Base-by-base conservation (phyloP, 2,888 invertebrate genomes). In the Rapana venosa region DNA sequence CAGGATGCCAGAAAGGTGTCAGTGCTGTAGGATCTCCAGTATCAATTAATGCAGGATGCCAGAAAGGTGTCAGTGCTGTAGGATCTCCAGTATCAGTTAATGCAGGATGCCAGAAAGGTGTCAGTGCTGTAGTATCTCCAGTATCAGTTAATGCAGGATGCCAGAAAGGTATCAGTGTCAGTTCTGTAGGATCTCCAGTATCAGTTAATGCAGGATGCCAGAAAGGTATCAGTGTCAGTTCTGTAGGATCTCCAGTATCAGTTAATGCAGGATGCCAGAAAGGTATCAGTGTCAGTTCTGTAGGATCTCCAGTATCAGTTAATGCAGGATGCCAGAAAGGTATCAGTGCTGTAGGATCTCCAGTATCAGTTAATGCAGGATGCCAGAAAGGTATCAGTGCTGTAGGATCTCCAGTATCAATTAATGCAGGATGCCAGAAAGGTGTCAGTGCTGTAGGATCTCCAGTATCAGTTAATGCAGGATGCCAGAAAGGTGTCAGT, bases 351-450 rank as follows among this genome's bases (percentile, higher is more conserved):
- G 26, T 66, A 17, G 4, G 1, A 13, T 66, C 6, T n/a, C 5
- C n/a, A 30, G 26, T 26, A 66, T 66, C 1, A 74, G 74, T 74
- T 74, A n/a, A n/a, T 26, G 0, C 74, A n/a, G 74, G 74, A 74
- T 74, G 74, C 30, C 30, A 11, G 74, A 47, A 47, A 47, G 47
- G 47, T 47, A 47, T 47, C 47, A 47, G 47, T 47, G n/a, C n/a
- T n/a, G n/a, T n/a, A n/a, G n/a, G n/a, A n/a, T n/a, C n/a, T n/a
- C 35, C 96, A 96, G 91, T 97, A 96, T 91, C 96, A 96, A 93
- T 96, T 96, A 93, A 95, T 97, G 96, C 97, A 97, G 93, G 97
- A 97, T 94, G 97, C 97, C 94, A 97, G 97, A 93, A 97, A 97
- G 97, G 97, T 97, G 96, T 66, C 66, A 66, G 1, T 66, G 66